phyloP scores from a whole-genome alignment of 1,140 invertebrate genomes.

The Drosophila pseudoobscura region DNA sequence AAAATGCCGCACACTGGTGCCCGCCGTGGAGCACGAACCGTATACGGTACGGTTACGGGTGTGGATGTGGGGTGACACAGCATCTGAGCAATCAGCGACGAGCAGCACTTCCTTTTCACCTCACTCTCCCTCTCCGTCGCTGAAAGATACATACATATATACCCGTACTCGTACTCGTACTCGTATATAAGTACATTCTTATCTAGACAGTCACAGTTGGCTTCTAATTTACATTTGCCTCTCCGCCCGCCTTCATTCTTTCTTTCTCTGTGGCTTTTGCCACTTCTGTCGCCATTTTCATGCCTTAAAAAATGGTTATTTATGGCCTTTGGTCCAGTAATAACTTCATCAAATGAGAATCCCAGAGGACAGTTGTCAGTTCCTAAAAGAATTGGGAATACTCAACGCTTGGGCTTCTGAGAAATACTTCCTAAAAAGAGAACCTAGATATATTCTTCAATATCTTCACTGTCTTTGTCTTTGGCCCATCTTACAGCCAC shows the following conservation, averaged over 20 bases:
- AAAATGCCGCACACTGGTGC: conserved; percentile 82
- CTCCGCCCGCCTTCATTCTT: conserved; percentile 20
- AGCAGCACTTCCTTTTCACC: conserved; percentile 20
- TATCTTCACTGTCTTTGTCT: no score
- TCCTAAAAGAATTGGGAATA: no score
- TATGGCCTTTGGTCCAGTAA: conserved; percentile 35
- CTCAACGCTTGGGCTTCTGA: no score
- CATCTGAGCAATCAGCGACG: conserved; percentile 15
- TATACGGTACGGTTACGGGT: conserved; percentile 6
- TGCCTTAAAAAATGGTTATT: conserved; percentile 44
- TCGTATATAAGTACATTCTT: conserved; percentile 40
- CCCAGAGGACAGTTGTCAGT: conserved; percentile 22
- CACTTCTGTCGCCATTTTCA: conserved; percentile 28
- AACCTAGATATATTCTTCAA: no score
- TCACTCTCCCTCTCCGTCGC: background rate
- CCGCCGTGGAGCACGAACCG: conserved; percentile 44
- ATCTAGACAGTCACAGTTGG: conserved; percentile 54
- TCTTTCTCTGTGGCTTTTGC: background rate
- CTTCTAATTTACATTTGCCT: conserved; percentile 68
- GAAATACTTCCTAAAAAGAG: no score
- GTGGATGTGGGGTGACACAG: background rate
- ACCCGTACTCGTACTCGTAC: background rate
- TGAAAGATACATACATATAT: conserved; percentile 7
- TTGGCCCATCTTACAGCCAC: no score
- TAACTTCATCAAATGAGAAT: conserved; percentile 49